Evolutionary conservation across 2,797 vertebrate genomes (phyloP).

Genomic region (Bradypodion pumilum): DNA sequence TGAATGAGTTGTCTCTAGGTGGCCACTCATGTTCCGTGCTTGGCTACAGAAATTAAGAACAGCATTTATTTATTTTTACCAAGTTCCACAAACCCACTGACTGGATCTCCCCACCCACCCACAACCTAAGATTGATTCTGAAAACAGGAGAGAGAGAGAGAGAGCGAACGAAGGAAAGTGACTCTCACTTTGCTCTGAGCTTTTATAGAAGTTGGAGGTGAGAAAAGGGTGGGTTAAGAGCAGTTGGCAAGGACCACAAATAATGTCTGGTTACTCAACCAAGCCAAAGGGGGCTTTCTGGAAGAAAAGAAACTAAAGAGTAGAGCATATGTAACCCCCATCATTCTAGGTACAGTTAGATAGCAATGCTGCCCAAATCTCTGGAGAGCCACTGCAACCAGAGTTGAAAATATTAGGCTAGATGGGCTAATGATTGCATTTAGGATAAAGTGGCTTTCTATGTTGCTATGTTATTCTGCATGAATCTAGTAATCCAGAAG

Average conservation of each 20-base stretch:
- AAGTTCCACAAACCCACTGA: not conserved
- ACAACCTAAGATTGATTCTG: too few species aligned
- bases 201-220: not conserved
- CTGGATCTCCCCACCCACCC: not conserved
- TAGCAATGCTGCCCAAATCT: too few species aligned
- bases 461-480: not conserved
- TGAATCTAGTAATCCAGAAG: not conserved
- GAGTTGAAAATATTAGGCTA: too few species aligned
- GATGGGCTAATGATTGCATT: too few species aligned
- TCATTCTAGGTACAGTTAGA: too few species aligned
- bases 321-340: too few species aligned
- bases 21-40: conserved; percentile 86
- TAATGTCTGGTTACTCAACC: not conserved
- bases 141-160: not conserved
- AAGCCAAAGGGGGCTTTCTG: not conserved
- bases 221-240: not conserved
- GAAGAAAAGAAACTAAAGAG: too few species aligned
- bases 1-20: conserved; percentile 82
- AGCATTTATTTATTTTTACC: not conserved
- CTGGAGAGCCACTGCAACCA: too few species aligned
- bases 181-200: not conserved
- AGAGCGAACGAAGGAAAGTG: not conserved
- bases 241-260: not conserved
- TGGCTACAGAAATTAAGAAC: conserved; percentile 81
- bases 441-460: too few species aligned